Base-by-base conservation (phyloP, 1,140 invertebrate genomes). In the Eumaeus atala region DNA sequence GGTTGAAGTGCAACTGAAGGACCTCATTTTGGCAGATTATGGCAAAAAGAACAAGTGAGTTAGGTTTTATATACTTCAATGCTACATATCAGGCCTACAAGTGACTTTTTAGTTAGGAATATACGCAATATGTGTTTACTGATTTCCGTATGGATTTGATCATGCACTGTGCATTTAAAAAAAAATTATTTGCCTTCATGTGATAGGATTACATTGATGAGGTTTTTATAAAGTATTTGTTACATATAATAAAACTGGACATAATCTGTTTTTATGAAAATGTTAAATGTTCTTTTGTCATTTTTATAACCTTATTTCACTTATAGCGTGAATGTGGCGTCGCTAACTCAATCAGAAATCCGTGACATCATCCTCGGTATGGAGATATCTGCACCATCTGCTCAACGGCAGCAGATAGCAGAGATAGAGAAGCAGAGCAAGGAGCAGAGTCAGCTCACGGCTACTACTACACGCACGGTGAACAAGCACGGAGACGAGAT, bases 341-440 rank as follows among this genome's bases (percentile, higher is more conserved):
- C 98, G 0, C 88, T 99, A 9, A 99, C 98, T 0, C 98, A 99
- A 77, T 99, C 97, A 0, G 98, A 99, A 90, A 99, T 99, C 71
- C 93, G 98, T 58, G 98, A 99, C 82, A 99, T 99, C 58, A 99
- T 99, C 72, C 90, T 99, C 21, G 98, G 98, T 75, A 99, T 99
- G 98, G 98, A 99, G 88, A 99, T 99, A 59, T 98, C 96, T 35
- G 98, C 98, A 0, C 98, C 98, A 0, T 99, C 97, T 0, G 97
- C 97, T 0, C 98, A 99, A 79, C 90, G 98, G 48, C 98, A 99
- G 82, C 98, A 99, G 86, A 99, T 99, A 65, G 98, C 98, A 1
- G 98, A 99, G 87, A 99, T 99, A 70, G 98, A 99, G 84, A 99
- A 99, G 80, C 98, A 99, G 87, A 99, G 98, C 6, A 99, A 99